Conservation (phyloP, 2,113 vertebrate genomes). For the Lepisosteus oculatus region DNA sequence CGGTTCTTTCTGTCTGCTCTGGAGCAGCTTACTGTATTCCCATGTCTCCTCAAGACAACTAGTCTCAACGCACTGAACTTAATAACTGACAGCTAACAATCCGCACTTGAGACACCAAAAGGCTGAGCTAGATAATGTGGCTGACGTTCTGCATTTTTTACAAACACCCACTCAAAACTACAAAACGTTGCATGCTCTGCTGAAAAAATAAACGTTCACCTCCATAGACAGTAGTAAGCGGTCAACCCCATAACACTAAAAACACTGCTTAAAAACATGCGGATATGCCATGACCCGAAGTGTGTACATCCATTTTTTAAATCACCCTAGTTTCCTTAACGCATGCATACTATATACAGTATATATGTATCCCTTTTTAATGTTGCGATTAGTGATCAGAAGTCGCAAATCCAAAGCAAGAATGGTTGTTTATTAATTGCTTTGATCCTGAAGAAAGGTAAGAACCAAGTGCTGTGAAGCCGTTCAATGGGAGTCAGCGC, state of each 20-base stretch:
- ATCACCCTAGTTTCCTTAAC: neutral
- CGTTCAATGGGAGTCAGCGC: neutral
- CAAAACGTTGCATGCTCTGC: constrained; percentile 47
- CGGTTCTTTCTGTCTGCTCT: no score
- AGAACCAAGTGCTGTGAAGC: constrained; percentile 18
- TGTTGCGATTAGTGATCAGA: no score
- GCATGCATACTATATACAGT: no score
- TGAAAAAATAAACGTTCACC: constrained; percentile 37
- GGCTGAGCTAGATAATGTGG: no score
- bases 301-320: constrained; percentile 17
- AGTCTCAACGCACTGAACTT: no score
- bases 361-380: no score
- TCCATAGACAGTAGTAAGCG: neutral
- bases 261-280: constrained; percentile 2
- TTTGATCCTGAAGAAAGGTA: constrained; percentile 25
- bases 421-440: constrained; percentile 29
- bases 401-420: constrained; percentile 3
- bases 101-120: no score
- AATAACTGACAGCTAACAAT: no score
- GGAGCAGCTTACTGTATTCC: no score
- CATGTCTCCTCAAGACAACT: no score
- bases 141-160: no score
- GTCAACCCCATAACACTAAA: neutral
- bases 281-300: constrained; percentile 2
- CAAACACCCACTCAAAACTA: no score